A percentile compares a stretch with the other conserved stretches of the same genome.
Evolutionary conservation across 2,113 vertebrate genomes (phyloP).

Genomic region (Semnornis frantzii): DNA sequence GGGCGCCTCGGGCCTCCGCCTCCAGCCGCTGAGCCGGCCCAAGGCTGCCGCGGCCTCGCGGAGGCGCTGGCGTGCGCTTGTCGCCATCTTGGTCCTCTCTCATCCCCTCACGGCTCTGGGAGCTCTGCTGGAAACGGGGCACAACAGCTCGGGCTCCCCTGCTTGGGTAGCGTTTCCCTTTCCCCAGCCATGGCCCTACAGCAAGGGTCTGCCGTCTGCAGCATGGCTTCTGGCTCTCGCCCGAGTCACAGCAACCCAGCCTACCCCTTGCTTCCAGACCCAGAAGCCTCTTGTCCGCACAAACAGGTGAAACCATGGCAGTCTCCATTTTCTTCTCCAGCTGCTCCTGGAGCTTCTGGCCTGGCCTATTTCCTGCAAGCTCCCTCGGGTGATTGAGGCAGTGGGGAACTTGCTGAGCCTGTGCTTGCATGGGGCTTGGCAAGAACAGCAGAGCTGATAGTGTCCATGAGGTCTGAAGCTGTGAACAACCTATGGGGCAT

Average conservation of each 20-base stretch:
- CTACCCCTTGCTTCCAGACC: neutral
- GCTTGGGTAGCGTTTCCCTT: fast-evolving
- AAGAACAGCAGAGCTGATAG: fast-evolving
- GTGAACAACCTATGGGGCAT: neutral
- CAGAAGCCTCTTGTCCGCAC: neutral
- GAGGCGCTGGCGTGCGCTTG: fast-evolving
- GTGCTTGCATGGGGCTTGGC: fast-evolving
- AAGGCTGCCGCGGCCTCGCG: no score
- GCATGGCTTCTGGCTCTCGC: neutral
- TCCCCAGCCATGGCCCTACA: neutral
- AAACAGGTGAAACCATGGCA: neutral
- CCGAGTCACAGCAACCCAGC: neutral
- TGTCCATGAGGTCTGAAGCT: neutral
- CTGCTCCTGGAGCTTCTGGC: neutral
- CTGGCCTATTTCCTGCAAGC: neutral
- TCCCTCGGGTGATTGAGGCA: neutral
- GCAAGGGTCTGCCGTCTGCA: fast-evolving
- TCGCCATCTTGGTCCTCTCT: neutral
- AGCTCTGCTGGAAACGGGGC: no score
- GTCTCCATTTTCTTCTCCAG: neutral
- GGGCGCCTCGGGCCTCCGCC: neutral
- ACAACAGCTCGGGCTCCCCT: neutral
- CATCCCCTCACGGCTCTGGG: neutral
- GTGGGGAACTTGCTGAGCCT: neutral
- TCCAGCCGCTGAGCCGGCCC: neutral